Evolutionary conservation across 2,888 invertebrate species (phyloP), one percentile per base, ranked within the genome.

Genomic region (Nyleta sp.): DNA sequence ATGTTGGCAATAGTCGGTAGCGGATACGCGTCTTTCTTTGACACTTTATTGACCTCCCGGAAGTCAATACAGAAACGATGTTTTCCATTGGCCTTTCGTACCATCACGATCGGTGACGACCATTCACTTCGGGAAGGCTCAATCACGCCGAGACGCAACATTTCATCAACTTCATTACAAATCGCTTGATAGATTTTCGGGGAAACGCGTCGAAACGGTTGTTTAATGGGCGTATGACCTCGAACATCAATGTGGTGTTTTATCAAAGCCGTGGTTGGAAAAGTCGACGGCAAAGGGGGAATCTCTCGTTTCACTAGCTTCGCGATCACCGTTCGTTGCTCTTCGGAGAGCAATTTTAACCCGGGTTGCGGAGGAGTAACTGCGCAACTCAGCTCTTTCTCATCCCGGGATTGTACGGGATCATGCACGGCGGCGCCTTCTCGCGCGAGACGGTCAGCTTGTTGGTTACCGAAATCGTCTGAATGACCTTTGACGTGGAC

Each of bases 101-200:
- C 46, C 46, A 46, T 46, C 6, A 87, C 78, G 10, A 84, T 80
- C 0, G 86, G 85, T 2, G 85, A 62, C 1, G 48, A 46, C 84
- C 85, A 87, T 1, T 82, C 72, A 38, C 75, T 79, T 0, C 40
- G 13, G 1, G 75, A 77, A 0, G 42, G 53, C 18, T 78, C 65
- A 0, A 89, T 84, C 0, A 88, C 83, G 0, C 82, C 85, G 0
- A 78, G 20, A 0, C 35, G 46, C 0, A 89, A 28, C 87, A 89
- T 87, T 0, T 82, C 48, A 35, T 88, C 86, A 0, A 88, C 79
- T 71, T 88, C 87, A 1, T 22, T 1, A 10, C 46, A 46, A 10
- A 46, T 46, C 2, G 20, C 20, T 5, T 33, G 64, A 3, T 55
- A 71, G 0, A 77, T 35, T 1, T 28, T 35, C 1, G 74, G 81